Evolutionary conservation across 92 coral and sea anemone genomes (phyloP), one percentile per base, ranked within the genome.

Genomic region (Plumapathes pennacea): DNA sequence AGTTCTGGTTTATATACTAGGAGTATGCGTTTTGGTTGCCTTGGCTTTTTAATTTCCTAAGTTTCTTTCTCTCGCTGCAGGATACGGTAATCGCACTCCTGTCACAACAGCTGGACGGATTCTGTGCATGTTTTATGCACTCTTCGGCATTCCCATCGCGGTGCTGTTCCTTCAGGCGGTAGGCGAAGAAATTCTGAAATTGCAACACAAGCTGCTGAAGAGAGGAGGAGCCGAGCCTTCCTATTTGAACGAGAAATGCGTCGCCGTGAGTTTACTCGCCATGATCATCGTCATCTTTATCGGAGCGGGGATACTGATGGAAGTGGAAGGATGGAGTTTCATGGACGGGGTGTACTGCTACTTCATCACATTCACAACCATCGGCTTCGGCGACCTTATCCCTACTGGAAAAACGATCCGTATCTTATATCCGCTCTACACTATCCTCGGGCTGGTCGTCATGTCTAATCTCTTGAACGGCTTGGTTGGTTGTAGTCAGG

Each of bases 31-130:
- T n/a, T n/a, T n/a, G n/a, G n/a, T n/a, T n/a, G n/a, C n/a, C n/a
- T n/a, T n/a, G n/a, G n/a, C n/a, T n/a, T n/a, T n/a, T n/a, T n/a
- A n/a, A n/a, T n/a, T n/a, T n/a, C n/a, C n/a, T n/a, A n/a, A n/a
- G n/a, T 38, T 39, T 32, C 10, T 42, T 14, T 12, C 4, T 55
- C 24, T 27, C 17, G 46, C 46, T 46, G 32, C 4, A 76, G 83
- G 83, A 12, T 76, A 76, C 59, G 83, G 83, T 4, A 76, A 76
- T 22, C 58, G 67, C 32, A 68, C 77, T 1, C 83, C 83, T 18
- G 57, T 48, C n/a, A 76, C 77, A 5, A 19, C 76, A 30, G 46
- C 44, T 2, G 83, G 83, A 4, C 61, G 77, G 10, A 41, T 60
- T 10, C 39, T 67, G 33, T 57, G 83, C 11, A 76, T 76, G 20